Conservation (phyloP, 2,797 vertebrate genomes). For the Phoebastria nigripes region DNA sequence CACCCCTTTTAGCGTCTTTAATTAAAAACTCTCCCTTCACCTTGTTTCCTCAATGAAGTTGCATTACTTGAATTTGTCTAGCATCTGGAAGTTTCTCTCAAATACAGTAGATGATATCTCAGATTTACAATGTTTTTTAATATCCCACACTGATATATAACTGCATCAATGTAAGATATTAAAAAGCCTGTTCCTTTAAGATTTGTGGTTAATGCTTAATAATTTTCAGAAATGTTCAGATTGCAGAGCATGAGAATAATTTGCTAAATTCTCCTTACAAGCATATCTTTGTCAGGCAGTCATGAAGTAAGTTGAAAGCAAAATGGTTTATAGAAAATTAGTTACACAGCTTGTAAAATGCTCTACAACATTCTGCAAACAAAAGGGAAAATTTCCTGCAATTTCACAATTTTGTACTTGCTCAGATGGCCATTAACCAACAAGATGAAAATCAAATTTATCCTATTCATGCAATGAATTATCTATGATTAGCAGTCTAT, state of each 20-base stretch:
- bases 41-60: neutral
- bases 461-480: constrained; percentile 57
- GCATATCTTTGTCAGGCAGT: constrained; percentile 43
- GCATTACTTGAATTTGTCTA: neutral
- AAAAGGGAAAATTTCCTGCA: constrained; percentile 56
- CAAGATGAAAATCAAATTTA: constrained; percentile 57
- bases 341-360: constrained; percentile 44
- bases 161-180: neutral
- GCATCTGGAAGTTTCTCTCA: neutral
- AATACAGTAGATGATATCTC: neutral
- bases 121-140: neutral
- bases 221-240: constrained; percentile 11
- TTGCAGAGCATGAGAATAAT: neutral
- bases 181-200: constrained; percentile 1
- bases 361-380: constrained; percentile 33
- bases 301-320: constrained; percentile 48
- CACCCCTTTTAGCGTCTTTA: neutral
- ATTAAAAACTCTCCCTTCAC: neutral
- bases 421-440: constrained; percentile 57
- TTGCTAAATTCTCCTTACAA: constrained; percentile 39
- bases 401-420: constrained; percentile 51
- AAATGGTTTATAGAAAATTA: constrained; percentile 54
- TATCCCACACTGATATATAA: neutral
- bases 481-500: constrained; percentile 61
- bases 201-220: constrained; percentile 13